These are phyloP conservation scores for Pseudomyrmex gracilis DNA, from an alignment of 1,140 invertebrate species.

Conservation along the genomic window DNA sequence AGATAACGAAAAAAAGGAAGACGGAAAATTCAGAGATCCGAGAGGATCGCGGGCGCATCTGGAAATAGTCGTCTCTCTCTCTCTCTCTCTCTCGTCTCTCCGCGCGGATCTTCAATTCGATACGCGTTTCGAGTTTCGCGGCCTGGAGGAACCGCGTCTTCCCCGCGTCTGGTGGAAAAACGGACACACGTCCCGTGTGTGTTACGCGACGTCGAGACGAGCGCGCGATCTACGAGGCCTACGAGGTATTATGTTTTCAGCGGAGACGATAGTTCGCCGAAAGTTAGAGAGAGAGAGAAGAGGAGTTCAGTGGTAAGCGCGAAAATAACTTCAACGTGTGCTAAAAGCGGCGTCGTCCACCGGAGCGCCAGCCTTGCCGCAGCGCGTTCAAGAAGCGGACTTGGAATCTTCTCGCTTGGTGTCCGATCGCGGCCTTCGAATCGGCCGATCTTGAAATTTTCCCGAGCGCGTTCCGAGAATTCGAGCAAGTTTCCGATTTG, in stretches of 20 bases:
- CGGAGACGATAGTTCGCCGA: slow-evolving; percentile 69
- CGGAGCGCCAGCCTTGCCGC: slow-evolving; percentile 78
- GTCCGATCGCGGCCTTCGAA: background rate
- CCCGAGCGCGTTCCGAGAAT: background rate
- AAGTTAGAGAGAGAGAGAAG: slow-evolving; percentile 57
- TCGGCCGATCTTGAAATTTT: slow-evolving; percentile 4
- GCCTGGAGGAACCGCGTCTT: background rate
- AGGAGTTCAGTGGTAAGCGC: slow-evolving; percentile 77
- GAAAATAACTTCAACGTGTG: slow-evolving; percentile 82
- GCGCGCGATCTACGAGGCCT: slow-evolving; percentile 19
- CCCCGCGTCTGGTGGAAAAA: too few relatives aligned
- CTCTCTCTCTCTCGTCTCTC: too few relatives aligned
- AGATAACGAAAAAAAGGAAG: background rate
- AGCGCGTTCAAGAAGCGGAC: slow-evolving; percentile 65
- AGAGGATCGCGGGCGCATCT: slow-evolving; percentile 51
- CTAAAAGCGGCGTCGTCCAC: slow-evolving; percentile 82
- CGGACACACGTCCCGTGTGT: background rate
- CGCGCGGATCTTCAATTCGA: background rate
- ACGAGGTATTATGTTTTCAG: slow-evolving; percentile 70
- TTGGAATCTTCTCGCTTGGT: background rate
- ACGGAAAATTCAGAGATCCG: slow-evolving; percentile 5
- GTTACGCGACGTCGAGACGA: slow-evolving; percentile 16
- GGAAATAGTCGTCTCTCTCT: slow-evolving; percentile 76
- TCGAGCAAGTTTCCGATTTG: background rate
- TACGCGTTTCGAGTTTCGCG: background rate